phyloP scores from a whole-genome alignment of 2,113 vertebrate genomes.

The Vimba vimba region DNA sequence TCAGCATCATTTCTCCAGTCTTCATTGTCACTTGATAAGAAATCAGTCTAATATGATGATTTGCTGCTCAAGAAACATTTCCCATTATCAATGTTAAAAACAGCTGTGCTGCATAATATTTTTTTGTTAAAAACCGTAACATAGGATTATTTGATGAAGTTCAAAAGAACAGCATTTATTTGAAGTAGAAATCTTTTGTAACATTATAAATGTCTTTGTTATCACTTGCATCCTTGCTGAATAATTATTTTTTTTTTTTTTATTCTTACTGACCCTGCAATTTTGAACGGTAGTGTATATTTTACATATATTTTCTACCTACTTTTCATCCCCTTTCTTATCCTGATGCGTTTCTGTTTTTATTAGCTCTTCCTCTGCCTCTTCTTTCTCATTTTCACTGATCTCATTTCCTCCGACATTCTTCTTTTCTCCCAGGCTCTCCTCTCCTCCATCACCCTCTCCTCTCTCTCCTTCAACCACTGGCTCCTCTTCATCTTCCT shows the following conservation, averaged over 20 bases:
- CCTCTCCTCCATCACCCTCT: conserved; percentile 26
- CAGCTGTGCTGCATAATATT: too few relatives aligned
- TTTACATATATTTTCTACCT: background rate
- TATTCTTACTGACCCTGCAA: too few relatives aligned
- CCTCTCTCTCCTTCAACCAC: conserved; percentile 56
- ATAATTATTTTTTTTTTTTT: too few relatives aligned
- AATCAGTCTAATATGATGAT: too few relatives aligned
- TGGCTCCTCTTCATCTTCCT: conserved; percentile 58
- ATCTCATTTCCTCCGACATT: background rate
- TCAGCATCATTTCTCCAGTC: background rate
- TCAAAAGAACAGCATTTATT: background rate
- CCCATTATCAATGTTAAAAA: too few relatives aligned
- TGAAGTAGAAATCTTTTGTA: background rate
- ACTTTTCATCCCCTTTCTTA: conserved; percentile 16
- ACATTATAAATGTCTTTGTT: background rate
- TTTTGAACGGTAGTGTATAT: background rate
- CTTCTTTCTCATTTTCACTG: conserved; percentile 12
- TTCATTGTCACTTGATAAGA: too few relatives aligned
- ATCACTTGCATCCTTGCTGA: background rate
- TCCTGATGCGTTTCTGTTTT: background rate
- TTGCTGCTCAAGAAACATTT: too few relatives aligned
- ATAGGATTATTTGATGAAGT: too few relatives aligned
- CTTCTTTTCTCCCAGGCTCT: conserved; percentile 41
- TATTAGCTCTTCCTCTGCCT: background rate
- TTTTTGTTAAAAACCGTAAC: too few relatives aligned